These are phyloP conservation scores for Hemibagrus wyckioides DNA, from an alignment of 2,113 vertebrate species.

Conservation along the genomic window DNA sequence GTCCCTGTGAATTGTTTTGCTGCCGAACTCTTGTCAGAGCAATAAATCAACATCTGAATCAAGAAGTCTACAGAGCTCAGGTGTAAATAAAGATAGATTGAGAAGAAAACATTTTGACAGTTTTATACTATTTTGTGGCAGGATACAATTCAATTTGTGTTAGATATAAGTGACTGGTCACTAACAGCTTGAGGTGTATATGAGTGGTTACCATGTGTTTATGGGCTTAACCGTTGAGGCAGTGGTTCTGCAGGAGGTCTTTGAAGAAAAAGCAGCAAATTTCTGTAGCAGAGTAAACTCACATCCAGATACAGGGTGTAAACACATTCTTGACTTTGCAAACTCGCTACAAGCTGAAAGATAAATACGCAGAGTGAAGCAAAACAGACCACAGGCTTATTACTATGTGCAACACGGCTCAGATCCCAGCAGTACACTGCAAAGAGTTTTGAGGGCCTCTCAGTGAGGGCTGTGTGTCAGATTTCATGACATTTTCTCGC, in stretches of 20 bases:
- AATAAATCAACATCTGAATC: background rate
- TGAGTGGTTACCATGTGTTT: background rate
- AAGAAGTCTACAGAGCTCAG: background rate
- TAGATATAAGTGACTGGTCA: background rate
- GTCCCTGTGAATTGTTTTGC: background rate
- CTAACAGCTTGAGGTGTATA: background rate
- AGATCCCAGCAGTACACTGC: background rate
- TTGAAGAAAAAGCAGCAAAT: constrained; percentile 24
- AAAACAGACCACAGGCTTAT: constrained; percentile 29
- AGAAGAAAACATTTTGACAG: background rate
- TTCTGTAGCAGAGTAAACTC: constrained; percentile 19
- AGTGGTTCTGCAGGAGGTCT: constrained; percentile 13
- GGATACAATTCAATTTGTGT: background rate
- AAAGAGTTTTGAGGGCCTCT: background rate
- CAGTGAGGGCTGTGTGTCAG: background rate
- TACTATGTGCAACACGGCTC: background rate
- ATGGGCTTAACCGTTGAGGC: background rate
- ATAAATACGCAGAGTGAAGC: constrained; percentile 42
- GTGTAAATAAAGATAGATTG: background rate
- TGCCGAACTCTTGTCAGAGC: background rate
- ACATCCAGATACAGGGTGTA: background rate
- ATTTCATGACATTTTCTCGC: background rate
- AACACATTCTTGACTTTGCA: constrained; percentile 12
- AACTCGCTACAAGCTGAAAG: constrained; percentile 27
- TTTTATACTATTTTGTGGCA: background rate